phyloP scores from a whole-genome alignment of 1,140 invertebrate genomes.

The Vanessa atalanta region DNA sequence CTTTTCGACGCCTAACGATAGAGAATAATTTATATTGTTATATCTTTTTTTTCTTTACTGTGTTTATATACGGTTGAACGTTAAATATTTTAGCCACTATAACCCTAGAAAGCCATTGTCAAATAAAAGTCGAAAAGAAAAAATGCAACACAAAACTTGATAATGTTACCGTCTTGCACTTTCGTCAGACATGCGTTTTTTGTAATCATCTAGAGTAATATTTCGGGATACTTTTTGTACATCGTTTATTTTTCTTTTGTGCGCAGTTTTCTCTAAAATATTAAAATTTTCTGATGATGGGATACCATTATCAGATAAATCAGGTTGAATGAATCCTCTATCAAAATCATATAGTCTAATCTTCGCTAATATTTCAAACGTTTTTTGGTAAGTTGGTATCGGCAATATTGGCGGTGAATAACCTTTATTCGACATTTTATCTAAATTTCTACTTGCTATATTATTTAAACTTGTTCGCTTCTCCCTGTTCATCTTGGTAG shows the following conservation, averaged over 20 bases:
- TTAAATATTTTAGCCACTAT: no score
- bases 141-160: not conserved
- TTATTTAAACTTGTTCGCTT: no score
- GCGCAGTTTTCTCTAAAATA: not conserved
- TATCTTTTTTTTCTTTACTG: no score
- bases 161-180: not conserved
- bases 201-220: not conserved
- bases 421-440: conserved; percentile 5
- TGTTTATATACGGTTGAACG: no score
- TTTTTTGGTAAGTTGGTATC: conserved; percentile 51
- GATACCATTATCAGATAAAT: not conserved
- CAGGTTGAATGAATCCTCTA: not conserved
- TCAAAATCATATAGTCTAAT: conserved; percentile 17
- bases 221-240: not conserved
- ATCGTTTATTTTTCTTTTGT: not conserved
- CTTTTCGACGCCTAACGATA: no score
- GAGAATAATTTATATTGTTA: no score
- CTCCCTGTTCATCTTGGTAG: not conserved
- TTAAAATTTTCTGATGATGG: not conserved
- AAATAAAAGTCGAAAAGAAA: not conserved
- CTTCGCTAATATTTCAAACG: conserved; percentile 33
- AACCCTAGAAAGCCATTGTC: no score
- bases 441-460: not conserved
- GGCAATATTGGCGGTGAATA: conserved; percentile 60
- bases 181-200: not conserved